Conservation (phyloP, 2,888 invertebrate species). For the Hypena proboscidalis region DNA sequence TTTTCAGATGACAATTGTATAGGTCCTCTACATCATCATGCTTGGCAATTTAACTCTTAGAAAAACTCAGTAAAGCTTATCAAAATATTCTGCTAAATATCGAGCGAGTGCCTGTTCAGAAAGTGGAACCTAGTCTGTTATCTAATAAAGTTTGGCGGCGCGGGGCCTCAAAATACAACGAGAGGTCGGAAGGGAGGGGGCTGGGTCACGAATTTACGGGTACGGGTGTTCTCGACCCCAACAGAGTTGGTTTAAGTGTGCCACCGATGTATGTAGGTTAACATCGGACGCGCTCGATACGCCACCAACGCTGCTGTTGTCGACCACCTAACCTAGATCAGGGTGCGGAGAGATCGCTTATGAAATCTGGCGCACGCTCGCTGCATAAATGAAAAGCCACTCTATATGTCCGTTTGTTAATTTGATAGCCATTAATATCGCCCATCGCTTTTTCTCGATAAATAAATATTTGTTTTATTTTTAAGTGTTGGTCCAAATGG, state of each 20-base stretch:
- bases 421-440: slow-evolving; percentile 45
- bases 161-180: slow-evolving; percentile 51
- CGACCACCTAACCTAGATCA: slow-evolving; percentile 85
- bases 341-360: slow-evolving; percentile 84
- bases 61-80: too few relatives aligned
- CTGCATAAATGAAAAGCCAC: slow-evolving; percentile 77
- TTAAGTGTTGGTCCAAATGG: not conserved
- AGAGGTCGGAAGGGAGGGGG: slow-evolving; percentile 59
- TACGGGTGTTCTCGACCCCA: slow-evolving; percentile 78
- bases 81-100: slow-evolving; percentile 1
- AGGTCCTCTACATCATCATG: too few relatives aligned
- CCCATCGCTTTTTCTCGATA: not conserved
- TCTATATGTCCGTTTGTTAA: slow-evolving; percentile 63
- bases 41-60: too few relatives aligned
- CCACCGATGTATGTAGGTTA: slow-evolving; percentile 80
- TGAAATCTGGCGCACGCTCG: slow-evolving; percentile 82
- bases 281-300: slow-evolving; percentile 84
- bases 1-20: too few relatives aligned
- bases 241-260: slow-evolving; percentile 69
- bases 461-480: slow-evolving; percentile 2
- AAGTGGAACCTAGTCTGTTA: slow-evolving; percentile 55
- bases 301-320: slow-evolving; percentile 72
- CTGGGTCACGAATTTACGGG: slow-evolving; percentile 77
- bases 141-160: slow-evolving; percentile 59
- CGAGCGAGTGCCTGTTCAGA: slow-evolving; percentile 29